Conservation (phyloP, 2,888 invertebrate genomes). For the Galerucella calmariensis region DNA sequence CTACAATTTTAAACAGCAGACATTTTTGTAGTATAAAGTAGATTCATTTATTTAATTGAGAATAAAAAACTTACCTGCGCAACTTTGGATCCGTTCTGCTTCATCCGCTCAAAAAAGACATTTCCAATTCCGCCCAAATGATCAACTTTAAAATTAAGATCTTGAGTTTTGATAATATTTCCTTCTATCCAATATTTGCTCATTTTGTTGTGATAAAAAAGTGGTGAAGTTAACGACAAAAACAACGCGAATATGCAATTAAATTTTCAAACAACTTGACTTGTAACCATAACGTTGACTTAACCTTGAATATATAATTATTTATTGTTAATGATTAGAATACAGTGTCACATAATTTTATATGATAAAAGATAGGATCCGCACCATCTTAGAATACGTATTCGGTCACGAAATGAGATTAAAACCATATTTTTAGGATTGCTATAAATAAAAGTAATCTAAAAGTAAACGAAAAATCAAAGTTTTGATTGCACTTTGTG, state of each 20-base stretch:
- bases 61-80: conserved; percentile 54
- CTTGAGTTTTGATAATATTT: conserved; percentile 40
- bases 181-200: conserved; percentile 34
- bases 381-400: not conserved
- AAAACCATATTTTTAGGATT: not conserved
- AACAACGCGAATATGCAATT: not conserved
- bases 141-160: conserved; percentile 27
- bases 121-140: conserved; percentile 53
- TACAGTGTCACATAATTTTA: not conserved
- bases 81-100: conserved; percentile 49
- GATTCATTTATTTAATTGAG: too few species aligned
- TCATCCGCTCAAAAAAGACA: conserved; percentile 54
- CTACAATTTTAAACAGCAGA: too few species aligned
- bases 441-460: not conserved
- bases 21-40: too few species aligned
- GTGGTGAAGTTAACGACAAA: not conserved
- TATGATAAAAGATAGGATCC: not conserved
- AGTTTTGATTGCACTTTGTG: not conserved
- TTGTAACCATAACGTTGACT: conserved; percentile 13
- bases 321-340: conserved; percentile 11
- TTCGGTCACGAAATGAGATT: not conserved
- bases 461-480: not conserved
- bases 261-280: conserved; percentile 9
- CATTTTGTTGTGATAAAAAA: conserved; percentile 25
- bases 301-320: conserved; percentile 29